Evolutionary conservation across 2,888 invertebrate species (phyloP), one percentile per base, ranked within the genome.

Genomic region (Mactromeris polynyma): DNA sequence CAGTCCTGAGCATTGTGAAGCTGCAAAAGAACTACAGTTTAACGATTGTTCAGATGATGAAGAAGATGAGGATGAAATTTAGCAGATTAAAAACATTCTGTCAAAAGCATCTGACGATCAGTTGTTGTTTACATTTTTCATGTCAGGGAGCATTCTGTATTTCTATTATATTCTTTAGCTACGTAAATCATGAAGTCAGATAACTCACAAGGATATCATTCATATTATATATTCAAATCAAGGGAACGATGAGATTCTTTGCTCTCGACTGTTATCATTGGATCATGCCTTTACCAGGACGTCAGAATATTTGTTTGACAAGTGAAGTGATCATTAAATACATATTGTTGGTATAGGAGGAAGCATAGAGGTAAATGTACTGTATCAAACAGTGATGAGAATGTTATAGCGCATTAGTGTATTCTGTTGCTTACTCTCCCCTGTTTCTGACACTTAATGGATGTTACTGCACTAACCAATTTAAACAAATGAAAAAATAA

Each of bases 1-100:
- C 2, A 82, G 69, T n/a, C 82, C 85, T 7, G 73, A 42, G 3
- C n/a, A n/a, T 0, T 69, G 73, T 42, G 9, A 69, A 11, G 64
- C 40, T 9, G 85, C 83, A 7, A 33, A 64, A 31, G 83, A 81
- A 31, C 81, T 89, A 26, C 46, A 83, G 38, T 83, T 64, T 21
- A 77, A 89, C 11, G 89, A 89, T 73, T 51, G 54, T 33, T 78
- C 78, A 2, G 85, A 86, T 80, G 78, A 86, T 33, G 73, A 73
- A 14, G 33, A 33, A 6, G 33, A 69, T 33, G 9, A 69, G 2
- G 69, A 69, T 2, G n/a, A 69, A 2, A 9, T 33, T 36, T 17
- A 73, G 1, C 7, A n/a, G 2, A 26, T 64, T 64, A 26, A 58
- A n/a, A 64, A 6, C 11, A 9, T 64, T 26, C 6, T n/a, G 3